Percentiles rank a stretch among this genome's conserved stretches.
phyloP scores from a whole-genome alignment of 1,140 invertebrate genomes.

The Zaprionus nigranus region DNA sequence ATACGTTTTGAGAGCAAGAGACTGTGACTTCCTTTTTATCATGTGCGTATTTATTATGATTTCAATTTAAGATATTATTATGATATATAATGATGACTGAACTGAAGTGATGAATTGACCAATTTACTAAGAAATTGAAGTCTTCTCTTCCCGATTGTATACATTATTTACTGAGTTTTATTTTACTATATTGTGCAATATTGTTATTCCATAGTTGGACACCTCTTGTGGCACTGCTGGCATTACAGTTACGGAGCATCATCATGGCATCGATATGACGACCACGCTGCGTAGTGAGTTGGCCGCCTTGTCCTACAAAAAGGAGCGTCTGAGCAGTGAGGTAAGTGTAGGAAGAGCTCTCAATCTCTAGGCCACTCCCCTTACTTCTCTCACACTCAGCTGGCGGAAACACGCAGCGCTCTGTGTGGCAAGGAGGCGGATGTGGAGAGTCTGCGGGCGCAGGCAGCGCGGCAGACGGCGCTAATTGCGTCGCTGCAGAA shows the following conservation, averaged over 20 bases:
- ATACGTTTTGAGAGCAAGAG: too few relatives aligned
- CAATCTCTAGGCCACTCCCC: background rate
- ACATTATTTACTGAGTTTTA: background rate
- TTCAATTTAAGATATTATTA: background rate
- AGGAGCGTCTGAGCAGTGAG: conserved; percentile 90
- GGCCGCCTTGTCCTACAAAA: conserved; percentile 91
- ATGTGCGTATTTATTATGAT: background rate
- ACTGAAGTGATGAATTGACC: too few relatives aligned
- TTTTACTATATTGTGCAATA: background rate
- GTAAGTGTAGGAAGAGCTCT: conserved; percentile 80
- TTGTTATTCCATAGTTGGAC: conserved; percentile 54
- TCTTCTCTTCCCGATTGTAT: too few relatives aligned
- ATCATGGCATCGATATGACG: conserved; percentile 86
- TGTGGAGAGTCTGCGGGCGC: conserved; percentile 87
- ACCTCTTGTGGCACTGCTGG: conserved; percentile 59
- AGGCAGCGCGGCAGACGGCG: conserved; percentile 91
- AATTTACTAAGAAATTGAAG: too few relatives aligned
- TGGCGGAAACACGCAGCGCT: conserved; percentile 62
- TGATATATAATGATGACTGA: too few relatives aligned
- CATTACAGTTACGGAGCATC: conserved; percentile 64
- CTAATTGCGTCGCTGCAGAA: conserved; percentile 91
- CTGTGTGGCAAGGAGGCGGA: conserved; percentile 74
- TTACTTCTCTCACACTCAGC: conserved; percentile 19
- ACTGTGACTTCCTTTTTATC: background rate
- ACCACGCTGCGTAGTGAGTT: conserved; percentile 91